Conservation (phyloP, 1,140 invertebrate species). For the Lethocerus indicus region DNA sequence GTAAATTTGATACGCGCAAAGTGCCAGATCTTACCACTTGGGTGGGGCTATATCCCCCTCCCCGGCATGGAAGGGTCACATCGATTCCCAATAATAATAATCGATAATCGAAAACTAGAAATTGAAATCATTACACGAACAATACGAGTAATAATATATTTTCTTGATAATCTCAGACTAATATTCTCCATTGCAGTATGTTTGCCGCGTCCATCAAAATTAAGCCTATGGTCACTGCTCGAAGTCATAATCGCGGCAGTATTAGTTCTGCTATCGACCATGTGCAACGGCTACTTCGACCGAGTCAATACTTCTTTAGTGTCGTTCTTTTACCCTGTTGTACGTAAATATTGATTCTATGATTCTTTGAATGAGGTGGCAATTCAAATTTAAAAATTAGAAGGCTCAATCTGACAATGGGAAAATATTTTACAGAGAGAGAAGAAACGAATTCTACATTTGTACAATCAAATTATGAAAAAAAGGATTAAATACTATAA, state of each 20-base stretch:
- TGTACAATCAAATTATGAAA: constrained; percentile 49
- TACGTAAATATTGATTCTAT: not conserved
- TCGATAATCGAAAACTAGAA: constrained; percentile 5
- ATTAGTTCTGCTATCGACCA: constrained; percentile 12
- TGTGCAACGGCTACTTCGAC: constrained; percentile 9
- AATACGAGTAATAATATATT: too few species aligned
- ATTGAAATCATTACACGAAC: too few species aligned
- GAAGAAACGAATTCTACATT: constrained; percentile 43
- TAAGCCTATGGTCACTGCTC: too few species aligned
- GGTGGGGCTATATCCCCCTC: constrained; percentile 11
- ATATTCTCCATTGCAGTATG: too few species aligned
- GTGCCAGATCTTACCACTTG: not conserved
- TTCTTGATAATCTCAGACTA: too few species aligned
- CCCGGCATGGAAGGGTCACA: not conserved
- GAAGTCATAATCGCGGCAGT: too few species aligned
- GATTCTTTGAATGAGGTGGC: not conserved
- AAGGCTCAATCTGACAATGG: not conserved
- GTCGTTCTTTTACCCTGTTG: constrained; percentile 7
- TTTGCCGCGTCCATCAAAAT: too few species aligned
- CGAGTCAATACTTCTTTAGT: constrained; percentile 7
- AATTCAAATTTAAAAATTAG: not conserved
- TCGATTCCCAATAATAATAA: constrained; percentile 13
- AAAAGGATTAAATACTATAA: constrained; percentile 32
- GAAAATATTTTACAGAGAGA: constrained; percentile 25
- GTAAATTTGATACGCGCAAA: constrained; percentile 16